Conservation (phyloP, 2,113 vertebrate species). For the Cyanocitta stelleri region DNA sequence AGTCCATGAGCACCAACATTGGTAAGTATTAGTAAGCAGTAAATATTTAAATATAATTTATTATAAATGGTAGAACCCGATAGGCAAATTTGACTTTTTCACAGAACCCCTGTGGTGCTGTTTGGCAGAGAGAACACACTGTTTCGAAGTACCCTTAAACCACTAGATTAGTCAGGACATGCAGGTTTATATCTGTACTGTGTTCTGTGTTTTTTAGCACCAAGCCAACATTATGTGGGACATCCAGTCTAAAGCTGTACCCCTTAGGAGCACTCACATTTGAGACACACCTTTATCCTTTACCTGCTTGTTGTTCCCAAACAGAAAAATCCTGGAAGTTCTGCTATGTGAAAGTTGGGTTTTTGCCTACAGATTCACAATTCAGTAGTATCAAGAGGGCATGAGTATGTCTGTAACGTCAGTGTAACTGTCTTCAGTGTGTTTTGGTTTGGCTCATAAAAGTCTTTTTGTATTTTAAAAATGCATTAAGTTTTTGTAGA, state of each 20-base stretch:
- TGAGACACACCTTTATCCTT: neutral
- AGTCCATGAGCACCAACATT: neutral
- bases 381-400: neutral
- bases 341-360: neutral
- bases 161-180: neutral
- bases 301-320: neutral
- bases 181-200: neutral
- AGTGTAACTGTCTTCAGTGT: neutral
- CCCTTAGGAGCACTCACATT: rapidly evolving
- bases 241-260: neutral
- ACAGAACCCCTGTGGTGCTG: neutral
- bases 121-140: neutral
- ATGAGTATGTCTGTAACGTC: neutral
- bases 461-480: neutral
- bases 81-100: neutral
- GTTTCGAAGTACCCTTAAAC: neutral
- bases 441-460: neutral
- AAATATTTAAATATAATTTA: neutral
- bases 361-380: neutral
- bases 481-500: neutral
- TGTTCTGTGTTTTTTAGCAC: neutral
- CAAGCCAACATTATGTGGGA: neutral
- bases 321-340: neutral
- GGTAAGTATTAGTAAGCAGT: neutral
- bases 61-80: neutral